Conservation (phyloP, 2,888 invertebrate genomes). For the Ectemnius continuus region DNA sequence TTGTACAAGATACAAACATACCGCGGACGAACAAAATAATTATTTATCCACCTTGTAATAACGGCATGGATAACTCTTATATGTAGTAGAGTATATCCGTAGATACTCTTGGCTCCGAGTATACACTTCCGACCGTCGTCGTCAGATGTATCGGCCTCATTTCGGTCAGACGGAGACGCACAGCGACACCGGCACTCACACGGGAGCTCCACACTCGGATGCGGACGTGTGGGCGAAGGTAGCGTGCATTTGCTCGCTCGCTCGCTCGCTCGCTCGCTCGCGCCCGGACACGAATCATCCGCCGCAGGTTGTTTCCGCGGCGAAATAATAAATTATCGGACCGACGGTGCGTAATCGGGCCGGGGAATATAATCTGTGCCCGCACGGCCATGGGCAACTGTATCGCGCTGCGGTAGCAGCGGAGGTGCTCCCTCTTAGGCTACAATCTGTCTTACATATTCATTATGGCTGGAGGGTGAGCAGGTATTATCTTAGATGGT, state of each 20-base stretch:
- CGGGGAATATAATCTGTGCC: slow-evolving; percentile 73
- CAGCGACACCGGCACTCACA: background rate
- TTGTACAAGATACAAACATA: too few relatives aligned
- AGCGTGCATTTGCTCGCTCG: too few relatives aligned
- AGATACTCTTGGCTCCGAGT: too few relatives aligned
- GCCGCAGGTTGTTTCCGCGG: slow-evolving; percentile 61
- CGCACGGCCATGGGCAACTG: slow-evolving; percentile 77
- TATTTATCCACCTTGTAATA: too few relatives aligned
- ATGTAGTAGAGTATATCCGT: too few relatives aligned
- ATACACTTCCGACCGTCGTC: slow-evolving; percentile 3
- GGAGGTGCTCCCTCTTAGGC: slow-evolving; percentile 76
- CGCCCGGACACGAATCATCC: background rate
- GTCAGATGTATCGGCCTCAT: background rate
- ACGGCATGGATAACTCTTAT: too few relatives aligned
- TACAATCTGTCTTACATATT: slow-evolving; percentile 78
- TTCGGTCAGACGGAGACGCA: too few relatives aligned
- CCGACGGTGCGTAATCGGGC: slow-evolving; percentile 60
- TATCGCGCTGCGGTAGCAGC: slow-evolving; percentile 77
- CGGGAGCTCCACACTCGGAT: background rate
- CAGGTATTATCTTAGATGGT: slow-evolving; percentile 78
- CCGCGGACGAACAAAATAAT: too few relatives aligned
- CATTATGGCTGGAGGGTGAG: slow-evolving; percentile 77
- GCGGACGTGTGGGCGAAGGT: background rate
- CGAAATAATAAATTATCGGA: slow-evolving; percentile 73
- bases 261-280: too few relatives aligned